phyloP scores from a whole-genome alignment of 2,113 vertebrate genomes.

The Oncorhynchus clarkii region DNA sequence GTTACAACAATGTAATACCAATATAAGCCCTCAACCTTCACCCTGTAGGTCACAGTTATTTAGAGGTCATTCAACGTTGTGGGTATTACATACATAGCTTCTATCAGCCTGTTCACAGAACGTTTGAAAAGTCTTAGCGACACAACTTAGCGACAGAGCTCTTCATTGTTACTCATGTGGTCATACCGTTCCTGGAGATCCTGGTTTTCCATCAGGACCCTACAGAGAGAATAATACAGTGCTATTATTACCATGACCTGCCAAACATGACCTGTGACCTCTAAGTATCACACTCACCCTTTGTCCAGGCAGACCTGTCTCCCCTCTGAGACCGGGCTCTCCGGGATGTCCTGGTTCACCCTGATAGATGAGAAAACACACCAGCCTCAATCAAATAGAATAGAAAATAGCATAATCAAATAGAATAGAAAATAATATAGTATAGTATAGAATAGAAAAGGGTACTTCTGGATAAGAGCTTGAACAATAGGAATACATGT shows the following conservation, averaged over 20 bases:
- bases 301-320: constrained; percentile 70
- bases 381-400: not conserved
- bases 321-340: constrained; percentile 63
- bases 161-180: not conserved
- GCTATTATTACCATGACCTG: not conserved
- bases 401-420: not conserved
- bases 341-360: constrained; percentile 68
- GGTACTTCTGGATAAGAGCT: no score
- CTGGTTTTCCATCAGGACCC: constrained; percentile 77
- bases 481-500: no score
- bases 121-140: not conserved
- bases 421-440: no score
- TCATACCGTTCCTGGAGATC: constrained; percentile 68
- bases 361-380: constrained; percentile 32
- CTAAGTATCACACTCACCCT: constrained; percentile 64
- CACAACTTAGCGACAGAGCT: not conserved
- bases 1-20: not conserved
- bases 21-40: not conserved
- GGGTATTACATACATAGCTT: not conserved
- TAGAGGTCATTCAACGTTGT: not conserved
- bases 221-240: constrained; percentile 29
- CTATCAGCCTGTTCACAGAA: not conserved
- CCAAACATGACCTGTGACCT: not conserved
- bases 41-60: not conserved
- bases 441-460: no score